These are phyloP conservation scores for Thrips palmi DNA, from an alignment of 1,140 invertebrate species.

Conservation along the genomic window DNA sequence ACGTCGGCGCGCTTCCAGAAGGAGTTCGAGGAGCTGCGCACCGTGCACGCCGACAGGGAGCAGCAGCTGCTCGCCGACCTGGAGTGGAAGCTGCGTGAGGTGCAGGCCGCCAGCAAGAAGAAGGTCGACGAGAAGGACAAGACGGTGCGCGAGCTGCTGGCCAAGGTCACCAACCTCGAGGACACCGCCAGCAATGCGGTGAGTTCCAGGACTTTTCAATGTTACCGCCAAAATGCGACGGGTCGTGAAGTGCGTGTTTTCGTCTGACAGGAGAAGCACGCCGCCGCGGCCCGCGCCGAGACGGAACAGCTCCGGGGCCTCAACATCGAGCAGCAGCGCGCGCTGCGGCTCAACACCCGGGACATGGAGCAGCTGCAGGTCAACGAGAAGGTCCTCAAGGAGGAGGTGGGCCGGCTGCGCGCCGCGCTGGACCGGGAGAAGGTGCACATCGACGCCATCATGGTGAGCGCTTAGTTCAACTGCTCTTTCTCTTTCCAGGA, in stretches of 20 bases:
- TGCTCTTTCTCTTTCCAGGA: no score
- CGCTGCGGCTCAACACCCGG: constrained; percentile 30
- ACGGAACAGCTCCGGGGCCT: constrained; percentile 33
- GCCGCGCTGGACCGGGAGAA: constrained; percentile 30
- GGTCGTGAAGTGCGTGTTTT: background rate
- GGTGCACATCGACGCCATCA: constrained; percentile 24
- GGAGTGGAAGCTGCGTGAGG: constrained; percentile 46
- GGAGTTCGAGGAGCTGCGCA: constrained; percentile 39
- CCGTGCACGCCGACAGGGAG: constrained; percentile 33
- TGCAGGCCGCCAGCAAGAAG: constrained; percentile 38
- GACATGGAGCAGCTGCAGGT: constrained; percentile 34
- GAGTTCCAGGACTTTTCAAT: background rate
- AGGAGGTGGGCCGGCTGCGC: constrained; percentile 30
- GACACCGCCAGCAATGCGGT: constrained; percentile 18
- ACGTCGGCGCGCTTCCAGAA: constrained; percentile 37
- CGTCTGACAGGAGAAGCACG: background rate
- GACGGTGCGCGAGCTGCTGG: constrained; percentile 26
- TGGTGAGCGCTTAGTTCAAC: no score
- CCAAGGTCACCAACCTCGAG: constrained; percentile 24
- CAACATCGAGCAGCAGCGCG: constrained; percentile 34
- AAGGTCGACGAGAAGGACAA: constrained; percentile 33
- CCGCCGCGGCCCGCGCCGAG: constrained; percentile 21
- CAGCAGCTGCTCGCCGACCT: constrained; percentile 43
- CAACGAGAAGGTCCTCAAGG: constrained; percentile 31
- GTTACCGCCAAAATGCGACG: background rate